phyloP scores from a whole-genome alignment of 1,140 invertebrate genomes.

The Eumaeus atala region DNA sequence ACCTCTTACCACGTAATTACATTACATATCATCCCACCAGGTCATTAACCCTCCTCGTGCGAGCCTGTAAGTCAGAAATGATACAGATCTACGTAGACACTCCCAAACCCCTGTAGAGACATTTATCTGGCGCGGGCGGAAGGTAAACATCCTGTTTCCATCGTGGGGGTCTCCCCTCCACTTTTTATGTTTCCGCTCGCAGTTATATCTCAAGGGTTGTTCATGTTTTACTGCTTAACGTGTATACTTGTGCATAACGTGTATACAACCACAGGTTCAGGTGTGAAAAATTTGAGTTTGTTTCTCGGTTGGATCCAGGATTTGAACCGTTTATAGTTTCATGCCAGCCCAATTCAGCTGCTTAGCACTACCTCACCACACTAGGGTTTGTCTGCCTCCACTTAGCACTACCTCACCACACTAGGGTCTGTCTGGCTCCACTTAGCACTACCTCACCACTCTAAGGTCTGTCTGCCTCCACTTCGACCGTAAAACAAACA shows the following conservation, averaged over 20 bases:
- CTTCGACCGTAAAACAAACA: too few relatives aligned
- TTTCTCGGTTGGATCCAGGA: too few relatives aligned
- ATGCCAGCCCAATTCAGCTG: too few relatives aligned
- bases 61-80: neutral
- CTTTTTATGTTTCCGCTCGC: conserved; percentile 54
- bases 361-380: too few relatives aligned
- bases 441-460: too few relatives aligned
- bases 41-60: neutral
- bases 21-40: neutral
- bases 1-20: too few relatives aligned
- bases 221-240: conserved; percentile 51
- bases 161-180: conserved; percentile 13
- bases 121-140: conserved; percentile 42
- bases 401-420: too few relatives aligned
- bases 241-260: conserved; percentile 30
- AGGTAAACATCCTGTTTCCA: conserved; percentile 39
- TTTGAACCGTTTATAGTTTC: too few relatives aligned
- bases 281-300: too few relatives aligned
- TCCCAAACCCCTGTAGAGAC: conserved; percentile 23
- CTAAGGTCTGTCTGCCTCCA: too few relatives aligned
- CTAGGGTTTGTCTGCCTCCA: too few relatives aligned
- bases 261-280: conserved; percentile 21
- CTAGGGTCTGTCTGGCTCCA: too few relatives aligned
- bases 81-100: neutral
- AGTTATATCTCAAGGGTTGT: conserved; percentile 44